A percentile compares a stretch with the other conserved stretches of the same genome.
Conservation (phyloP, 2,113 vertebrate species). For the Gallinago media region DNA sequence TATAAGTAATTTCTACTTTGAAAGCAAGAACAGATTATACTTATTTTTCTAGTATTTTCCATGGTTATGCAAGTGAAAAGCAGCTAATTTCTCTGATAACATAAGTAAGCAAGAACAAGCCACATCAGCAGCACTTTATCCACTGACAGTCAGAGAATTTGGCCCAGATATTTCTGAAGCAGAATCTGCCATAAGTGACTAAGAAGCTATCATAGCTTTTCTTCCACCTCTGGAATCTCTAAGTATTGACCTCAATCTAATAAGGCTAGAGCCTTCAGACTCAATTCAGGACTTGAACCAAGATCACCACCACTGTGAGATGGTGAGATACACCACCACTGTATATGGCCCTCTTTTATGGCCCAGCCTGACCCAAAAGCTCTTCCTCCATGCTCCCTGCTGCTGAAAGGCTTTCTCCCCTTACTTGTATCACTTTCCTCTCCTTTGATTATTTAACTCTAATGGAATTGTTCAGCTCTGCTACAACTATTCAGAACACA, state of each 20-base stretch:
- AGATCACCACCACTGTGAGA: not conserved
- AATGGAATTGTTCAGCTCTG: not conserved
- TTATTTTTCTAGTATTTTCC: not conserved
- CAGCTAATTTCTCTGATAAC: not conserved
- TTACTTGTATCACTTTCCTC: not conserved
- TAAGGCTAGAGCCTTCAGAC: not conserved
- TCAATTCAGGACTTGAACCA: not conserved
- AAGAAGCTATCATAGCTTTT: not conserved
- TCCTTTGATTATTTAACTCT: not conserved
- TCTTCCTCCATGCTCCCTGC: not conserved
- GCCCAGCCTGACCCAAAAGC: not conserved
- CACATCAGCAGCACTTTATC: not conserved
- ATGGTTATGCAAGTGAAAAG: conserved; percentile 8
- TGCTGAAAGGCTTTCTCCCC: not conserved
- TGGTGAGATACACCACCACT: too few relatives aligned
- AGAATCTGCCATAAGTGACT: not conserved
- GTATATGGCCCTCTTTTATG: not conserved
- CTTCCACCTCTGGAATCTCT: not conserved
- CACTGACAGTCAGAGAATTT: not conserved
- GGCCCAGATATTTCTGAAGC: conserved; percentile 15
- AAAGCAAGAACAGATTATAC: not conserved
- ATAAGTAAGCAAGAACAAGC: not conserved
- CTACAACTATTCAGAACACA: not conserved
- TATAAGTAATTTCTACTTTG: not conserved
- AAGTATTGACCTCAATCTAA: not conserved